Base-by-base conservation (phyloP, 1,140 invertebrate genomes). In the Thrips palmi region DNA sequence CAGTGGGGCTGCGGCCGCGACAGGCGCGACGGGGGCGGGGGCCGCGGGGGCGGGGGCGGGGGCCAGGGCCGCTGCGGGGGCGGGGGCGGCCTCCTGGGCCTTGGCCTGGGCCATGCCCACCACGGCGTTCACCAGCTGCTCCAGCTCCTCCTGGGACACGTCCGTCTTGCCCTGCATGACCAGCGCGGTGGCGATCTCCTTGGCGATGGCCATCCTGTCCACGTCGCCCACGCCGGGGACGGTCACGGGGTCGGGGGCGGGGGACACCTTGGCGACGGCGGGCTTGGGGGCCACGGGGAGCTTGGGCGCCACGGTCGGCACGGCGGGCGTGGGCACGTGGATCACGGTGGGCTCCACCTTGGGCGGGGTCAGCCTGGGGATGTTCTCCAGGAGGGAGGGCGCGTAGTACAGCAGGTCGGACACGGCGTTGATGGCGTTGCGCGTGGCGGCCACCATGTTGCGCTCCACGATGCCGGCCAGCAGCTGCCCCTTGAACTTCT, bases 401-500 rank as follows among this genome's bases (percentile, higher is more conserved):
- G 51, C 44, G 1, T 40, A 17, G 10, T 37, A 28, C 28, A 53
- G 33, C 23, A 53, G 33, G 10, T 45, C 42, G 27, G 49, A 47
- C 21, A 57, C 47, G 25, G 44, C 42, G 10, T 51, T 43, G 18
- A 68, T 64, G 8, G 65, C 67, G 8, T 57, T 62, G 44, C 67
- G 64, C 17, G 71, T 69, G 4, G 76, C 68, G 29, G 61, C 56
- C 23, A 72, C 64, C 2, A 74, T 70, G 46, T 64, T 56, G 40
- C 68, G 63, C 27, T 70, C 61, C 14, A 85, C 69, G 47, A 83
- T 68, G 29, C 77, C 76, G 4, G 80, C 79, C 42, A 77, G 70
- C 22, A 80, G 53, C 37, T 80, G 75, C 24, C 81, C 82, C 56
- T 80, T 82, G 10, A 87, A 56, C 53, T 84, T 85, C 50, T 86